phyloP scores from a whole-genome alignment of 2,113 vertebrate genomes.

The Ranitomeya variabilis region DNA sequence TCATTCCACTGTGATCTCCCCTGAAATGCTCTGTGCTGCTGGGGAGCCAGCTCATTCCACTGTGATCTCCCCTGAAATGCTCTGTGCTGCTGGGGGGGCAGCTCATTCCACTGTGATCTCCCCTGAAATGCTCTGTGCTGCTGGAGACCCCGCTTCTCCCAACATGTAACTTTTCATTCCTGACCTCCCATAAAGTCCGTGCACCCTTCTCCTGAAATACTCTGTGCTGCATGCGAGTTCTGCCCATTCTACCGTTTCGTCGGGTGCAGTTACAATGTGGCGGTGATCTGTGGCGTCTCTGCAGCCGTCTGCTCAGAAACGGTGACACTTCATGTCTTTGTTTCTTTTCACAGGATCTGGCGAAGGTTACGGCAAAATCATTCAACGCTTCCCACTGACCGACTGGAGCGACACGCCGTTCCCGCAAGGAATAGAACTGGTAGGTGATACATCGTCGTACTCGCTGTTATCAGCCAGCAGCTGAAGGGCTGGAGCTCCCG shows the following conservation, averaged over 20 bases:
- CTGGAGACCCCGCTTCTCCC: background rate
- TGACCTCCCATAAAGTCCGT: background rate
- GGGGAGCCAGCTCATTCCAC: background rate
- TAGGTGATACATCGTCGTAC: constrained; percentile 71
- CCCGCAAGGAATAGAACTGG: constrained; percentile 97
- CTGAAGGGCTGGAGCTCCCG: too few relatives aligned
- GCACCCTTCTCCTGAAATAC: background rate
- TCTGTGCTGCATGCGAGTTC: background rate
- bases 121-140: background rate
- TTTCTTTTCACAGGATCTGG: constrained; percentile 78
- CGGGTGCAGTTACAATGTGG: background rate
- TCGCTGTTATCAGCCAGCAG: too few relatives aligned
- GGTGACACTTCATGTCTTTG: background rate
- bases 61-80: background rate
- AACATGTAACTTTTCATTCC: background rate
- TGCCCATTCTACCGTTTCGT: background rate
- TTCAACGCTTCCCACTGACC: constrained; percentile 94
- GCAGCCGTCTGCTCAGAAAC: background rate
- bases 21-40: background rate
- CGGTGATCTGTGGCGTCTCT: too few relatives aligned
- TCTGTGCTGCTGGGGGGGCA: background rate
- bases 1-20: background rate
- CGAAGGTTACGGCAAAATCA: constrained; percentile 94
- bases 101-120: background rate
- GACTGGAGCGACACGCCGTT: constrained; percentile 97